These are phyloP conservation scores for Bradypus variegatus DNA, from an alignment of 2,797 vertebrate genomes.

Conservation along the genomic window DNA sequence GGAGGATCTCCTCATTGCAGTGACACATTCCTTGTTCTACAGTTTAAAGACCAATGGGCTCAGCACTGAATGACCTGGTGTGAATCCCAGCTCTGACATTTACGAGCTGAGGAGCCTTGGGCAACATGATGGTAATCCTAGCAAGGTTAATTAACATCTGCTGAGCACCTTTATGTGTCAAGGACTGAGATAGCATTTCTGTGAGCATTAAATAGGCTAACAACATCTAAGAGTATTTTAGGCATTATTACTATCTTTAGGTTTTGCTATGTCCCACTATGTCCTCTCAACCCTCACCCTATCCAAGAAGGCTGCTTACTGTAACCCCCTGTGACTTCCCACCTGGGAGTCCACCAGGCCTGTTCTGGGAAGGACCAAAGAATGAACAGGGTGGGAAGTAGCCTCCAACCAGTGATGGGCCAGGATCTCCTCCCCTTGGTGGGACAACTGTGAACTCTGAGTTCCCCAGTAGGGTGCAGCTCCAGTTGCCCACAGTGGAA, in stretches of 20 bases:
- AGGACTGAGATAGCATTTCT: background rate
- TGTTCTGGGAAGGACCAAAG: background rate
- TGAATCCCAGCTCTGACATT: background rate
- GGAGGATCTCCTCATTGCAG: background rate
- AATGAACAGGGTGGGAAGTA: background rate
- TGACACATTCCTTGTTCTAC: constrained; percentile 27
- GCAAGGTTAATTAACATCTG: constrained; percentile 58
- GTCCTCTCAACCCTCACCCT: background rate
- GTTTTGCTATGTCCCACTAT: background rate
- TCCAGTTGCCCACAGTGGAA: background rate
- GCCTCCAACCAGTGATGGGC: background rate
- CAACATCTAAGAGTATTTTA: constrained; percentile 29
- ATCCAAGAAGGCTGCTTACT: background rate
- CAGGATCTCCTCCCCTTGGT: background rate
- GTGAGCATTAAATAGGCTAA: constrained; percentile 26
- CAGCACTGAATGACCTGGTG: constrained; percentile 5
- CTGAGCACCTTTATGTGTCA: constrained; percentile 42
- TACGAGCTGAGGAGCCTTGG: constrained; percentile 26
- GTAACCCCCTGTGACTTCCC: background rate
- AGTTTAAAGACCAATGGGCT: constrained; percentile 7
- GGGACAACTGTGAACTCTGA: background rate
- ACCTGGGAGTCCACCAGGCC: background rate
- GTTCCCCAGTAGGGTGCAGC: background rate
- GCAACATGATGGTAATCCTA: background rate
- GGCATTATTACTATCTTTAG: background rate